Evolutionary conservation across 2,888 invertebrate species (phyloP).

Genomic region (Plebejus anna): DNA sequence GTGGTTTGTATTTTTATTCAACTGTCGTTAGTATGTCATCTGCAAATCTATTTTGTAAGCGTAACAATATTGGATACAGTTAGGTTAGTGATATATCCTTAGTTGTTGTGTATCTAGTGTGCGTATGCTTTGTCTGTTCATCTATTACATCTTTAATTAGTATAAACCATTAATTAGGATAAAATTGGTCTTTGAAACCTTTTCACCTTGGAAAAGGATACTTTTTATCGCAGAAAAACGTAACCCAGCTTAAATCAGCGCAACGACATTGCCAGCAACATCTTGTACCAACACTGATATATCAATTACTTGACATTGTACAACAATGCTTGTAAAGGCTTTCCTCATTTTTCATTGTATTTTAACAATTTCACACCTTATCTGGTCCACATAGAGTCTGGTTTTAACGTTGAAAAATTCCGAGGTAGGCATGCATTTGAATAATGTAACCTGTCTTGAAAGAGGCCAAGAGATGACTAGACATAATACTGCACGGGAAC

Average conservation of each 20-base stretch:
- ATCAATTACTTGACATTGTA: slow-evolving; percentile 25
- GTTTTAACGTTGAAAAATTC: slow-evolving; percentile 31
- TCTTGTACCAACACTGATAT: slow-evolving; percentile 19
- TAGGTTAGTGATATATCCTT: too few relatives aligned
- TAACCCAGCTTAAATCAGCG: background rate
- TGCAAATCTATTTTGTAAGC: too few relatives aligned
- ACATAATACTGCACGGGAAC: slow-evolving; percentile 62
- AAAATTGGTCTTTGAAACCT: background rate
- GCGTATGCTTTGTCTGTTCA: too few relatives aligned
- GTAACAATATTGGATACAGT: too few relatives aligned
- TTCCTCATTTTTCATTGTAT: background rate
- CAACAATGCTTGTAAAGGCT: slow-evolving; percentile 20
- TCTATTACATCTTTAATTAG: too few relatives aligned
- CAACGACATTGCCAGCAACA: background rate
- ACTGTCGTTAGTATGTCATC: too few relatives aligned
- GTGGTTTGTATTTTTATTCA: too few relatives aligned
- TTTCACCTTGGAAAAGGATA: too few relatives aligned
- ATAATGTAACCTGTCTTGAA: slow-evolving; percentile 72
- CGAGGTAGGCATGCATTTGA: slow-evolving; percentile 66
- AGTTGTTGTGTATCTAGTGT: too few relatives aligned
- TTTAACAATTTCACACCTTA: slow-evolving; percentile 1
- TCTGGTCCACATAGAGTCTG: background rate
- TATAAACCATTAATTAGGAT: background rate
- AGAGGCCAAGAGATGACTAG: slow-evolving; percentile 69
- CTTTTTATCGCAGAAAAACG: background rate